Evolutionary conservation across 2,888 invertebrate species (phyloP).

Genomic region (Stenurella melanura): DNA sequence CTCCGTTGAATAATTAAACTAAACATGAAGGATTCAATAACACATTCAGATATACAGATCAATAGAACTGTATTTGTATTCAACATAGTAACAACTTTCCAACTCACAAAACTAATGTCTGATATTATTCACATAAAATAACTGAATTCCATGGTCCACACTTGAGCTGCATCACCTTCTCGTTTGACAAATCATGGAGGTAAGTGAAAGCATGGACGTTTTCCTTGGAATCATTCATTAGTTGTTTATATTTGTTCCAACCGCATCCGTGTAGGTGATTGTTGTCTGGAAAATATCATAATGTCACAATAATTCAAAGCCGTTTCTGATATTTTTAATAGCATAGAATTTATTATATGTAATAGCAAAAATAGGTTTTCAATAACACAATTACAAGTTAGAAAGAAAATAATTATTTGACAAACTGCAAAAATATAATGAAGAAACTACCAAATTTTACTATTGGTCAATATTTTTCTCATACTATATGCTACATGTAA

Average conservation of each 20-base stretch:
- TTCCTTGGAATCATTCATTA: conserved; percentile 75
- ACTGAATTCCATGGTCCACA: conserved; percentile 75
- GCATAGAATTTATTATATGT: no score
- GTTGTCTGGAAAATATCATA: conserved; percentile 78
- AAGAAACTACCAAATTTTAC: no score
- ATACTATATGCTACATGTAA: no score
- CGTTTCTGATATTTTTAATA: no score
- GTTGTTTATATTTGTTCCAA: conserved; percentile 88
- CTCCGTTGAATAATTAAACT: conserved; percentile 15
- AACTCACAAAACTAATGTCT: not conserved
- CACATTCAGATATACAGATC: not conserved
- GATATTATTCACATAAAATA: conserved; percentile 61
- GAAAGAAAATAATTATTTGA: no score
- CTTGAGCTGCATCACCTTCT: conserved; percentile 62
- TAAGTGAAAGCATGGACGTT: conserved; percentile 63
- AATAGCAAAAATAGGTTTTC: no score
- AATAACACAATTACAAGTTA: no score
- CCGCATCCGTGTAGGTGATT: conserved; percentile 85
- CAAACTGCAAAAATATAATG: no score
- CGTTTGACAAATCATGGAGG: conserved; percentile 61
- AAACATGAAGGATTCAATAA: conserved; percentile 4
- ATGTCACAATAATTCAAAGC: no score
- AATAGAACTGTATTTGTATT: conserved; percentile 1
- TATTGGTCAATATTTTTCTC: no score
- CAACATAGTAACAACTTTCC: not conserved